Evolutionary conservation across 2,888 invertebrate species (phyloP), one percentile per base, ranked within the genome.

Genomic region (Orchestes rusci): DNA sequence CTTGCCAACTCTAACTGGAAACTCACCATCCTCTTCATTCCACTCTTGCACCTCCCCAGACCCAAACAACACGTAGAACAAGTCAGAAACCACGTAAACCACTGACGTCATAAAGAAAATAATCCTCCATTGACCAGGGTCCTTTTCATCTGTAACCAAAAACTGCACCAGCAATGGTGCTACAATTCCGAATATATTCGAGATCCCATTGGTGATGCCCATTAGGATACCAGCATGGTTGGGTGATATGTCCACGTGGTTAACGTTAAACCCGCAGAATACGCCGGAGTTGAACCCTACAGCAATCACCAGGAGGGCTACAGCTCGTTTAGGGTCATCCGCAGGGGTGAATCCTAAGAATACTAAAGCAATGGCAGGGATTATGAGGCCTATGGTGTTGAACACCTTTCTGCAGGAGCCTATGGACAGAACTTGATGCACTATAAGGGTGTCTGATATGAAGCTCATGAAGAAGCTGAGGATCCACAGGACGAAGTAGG

Each of bases 231-330:
- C 89, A 3, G 89, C 84, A 63, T 82, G 85, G 63, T 86, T 86
- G 1, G 89, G 88, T 2, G 89, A 83, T 39, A 91, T 70, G 68
- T 90, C 90, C 52, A 90, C 84, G 61, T 89, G 89, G 54, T 88
- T 89, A 16, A 79, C 74, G 73, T 80, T 76, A 61, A 80, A 85
- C 3, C 88, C 88, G 40, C 82, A 78, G 54, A 81, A 86, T 39
- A 81, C 77, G 1, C 81, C 80, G 0, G 84, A 79, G 56, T 87
- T 87, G 3, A 84, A 73, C 0, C 84, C 82, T 1, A 88, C 83
- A 0, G 88, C 82, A 28, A 83, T 56, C 0, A 82, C 77, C 1
- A 89, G 69, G 19, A 87, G 67, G 0, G 69, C 66, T 2, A 86
- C 79, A 0, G 84, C 82, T n/a, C 79, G 56, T 0, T 68, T 64